Evolutionary conservation across 2,113 vertebrate species (phyloP), one percentile per base, ranked within the genome.

Genomic region (Fregata magnificens): DNA sequence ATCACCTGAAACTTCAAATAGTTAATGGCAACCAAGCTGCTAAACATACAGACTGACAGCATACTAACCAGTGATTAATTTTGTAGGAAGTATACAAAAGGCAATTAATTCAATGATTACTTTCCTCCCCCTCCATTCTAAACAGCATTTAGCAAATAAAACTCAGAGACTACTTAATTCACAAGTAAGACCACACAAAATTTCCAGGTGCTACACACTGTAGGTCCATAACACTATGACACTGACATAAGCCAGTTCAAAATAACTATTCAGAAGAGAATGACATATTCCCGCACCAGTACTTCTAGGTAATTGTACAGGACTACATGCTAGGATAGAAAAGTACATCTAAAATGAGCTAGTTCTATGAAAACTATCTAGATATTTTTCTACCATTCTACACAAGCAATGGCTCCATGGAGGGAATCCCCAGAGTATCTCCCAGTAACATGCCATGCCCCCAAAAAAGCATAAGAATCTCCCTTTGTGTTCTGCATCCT

Each of bases 21-120:
- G 6, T 22, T 65, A 50, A 10, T 10, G 10, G n/a, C 62, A 80
- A 17, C n/a, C 0, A 0, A 76, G 58, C 14, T 77, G 31, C 58
- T 59, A 59, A 53, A 25, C 28, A 31, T 28, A n/a, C 6, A 58
- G 50, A 80, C 32, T 52, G 40, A 40, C 13, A 69, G 63, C 14
- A 49, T 28, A 59, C 40, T 28, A 66, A 20, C 5, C 65, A 61
- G 40, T 29, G 15, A 71, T 29, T 61, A 52, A 61, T 44, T 40
- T 20, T 62, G 45, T 7, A 56, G 26, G 31, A 73, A 56, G 32
- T 19, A 78, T 1, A 66, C 3, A 32, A 78, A 62, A 61, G 16
- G 34, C 34, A 88, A 62, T 88, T 79, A 72, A 72, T 32, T 47
- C 10, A 69, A 14, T 61, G 0, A 92, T 70, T 87, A 58, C 34